phyloP scores from a whole-genome alignment of 1,140 invertebrate species.

The Platyura marginata region DNA sequence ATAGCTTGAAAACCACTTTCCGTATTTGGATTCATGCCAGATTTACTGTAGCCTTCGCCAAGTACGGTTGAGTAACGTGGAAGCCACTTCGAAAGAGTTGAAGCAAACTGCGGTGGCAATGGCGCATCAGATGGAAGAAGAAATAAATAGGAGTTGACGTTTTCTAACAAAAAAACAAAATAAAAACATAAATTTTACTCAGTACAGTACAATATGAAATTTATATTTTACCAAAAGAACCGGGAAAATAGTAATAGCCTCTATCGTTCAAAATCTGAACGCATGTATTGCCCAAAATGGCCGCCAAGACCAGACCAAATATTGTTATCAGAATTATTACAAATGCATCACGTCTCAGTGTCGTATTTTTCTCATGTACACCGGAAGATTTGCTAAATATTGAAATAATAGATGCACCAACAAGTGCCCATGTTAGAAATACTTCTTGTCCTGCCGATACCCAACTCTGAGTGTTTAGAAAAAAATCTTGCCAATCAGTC shows the following conservation, averaged over 20 bases:
- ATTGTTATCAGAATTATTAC: conserved; percentile 63
- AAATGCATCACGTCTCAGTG: conserved; percentile 58
- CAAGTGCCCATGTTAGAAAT: conserved; percentile 74
- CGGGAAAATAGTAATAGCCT: conserved; percentile 54
- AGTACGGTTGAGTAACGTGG: conserved; percentile 21
- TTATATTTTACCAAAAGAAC: conserved; percentile 59
- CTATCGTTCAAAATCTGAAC: conserved; percentile 50
- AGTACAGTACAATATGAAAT: conserved; percentile 1
- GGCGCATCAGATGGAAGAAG: conserved; percentile 31
- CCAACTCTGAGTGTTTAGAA: conserved; percentile 72
- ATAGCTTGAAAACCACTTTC: conserved; percentile 61
- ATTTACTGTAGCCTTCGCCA: conserved; percentile 23
- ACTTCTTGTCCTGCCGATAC: conserved; percentile 70
- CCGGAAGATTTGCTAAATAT: conserved; percentile 53
- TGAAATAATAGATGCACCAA: conserved; percentile 70
- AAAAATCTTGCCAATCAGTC: conserved; percentile 66
- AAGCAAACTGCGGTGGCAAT: conserved; percentile 24
- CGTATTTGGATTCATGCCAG: conserved; percentile 9
- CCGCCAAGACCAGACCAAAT: conserved; percentile 47
- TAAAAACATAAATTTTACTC: no score
- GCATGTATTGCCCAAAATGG: conserved; percentile 65
- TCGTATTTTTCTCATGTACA: conserved; percentile 40
- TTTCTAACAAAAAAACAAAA: conserved; percentile 32
- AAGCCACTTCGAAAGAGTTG: conserved; percentile 14
- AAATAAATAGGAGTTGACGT: conserved; percentile 49